Conservation (phyloP, 2,113 vertebrate genomes). For the Brachyhypopomus gauderio region DNA sequence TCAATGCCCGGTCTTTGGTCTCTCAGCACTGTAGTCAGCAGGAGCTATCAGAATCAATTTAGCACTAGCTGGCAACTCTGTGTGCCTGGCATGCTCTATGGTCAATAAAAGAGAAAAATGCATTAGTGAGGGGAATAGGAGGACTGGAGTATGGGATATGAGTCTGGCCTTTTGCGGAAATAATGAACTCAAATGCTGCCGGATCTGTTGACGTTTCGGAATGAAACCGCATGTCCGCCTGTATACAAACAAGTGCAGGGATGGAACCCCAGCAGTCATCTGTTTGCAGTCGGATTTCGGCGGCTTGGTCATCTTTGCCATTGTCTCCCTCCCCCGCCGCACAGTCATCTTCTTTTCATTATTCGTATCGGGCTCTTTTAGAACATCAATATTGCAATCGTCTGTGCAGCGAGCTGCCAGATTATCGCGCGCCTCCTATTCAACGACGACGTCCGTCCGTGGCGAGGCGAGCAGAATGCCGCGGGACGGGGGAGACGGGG, state of each 20-base stretch:
- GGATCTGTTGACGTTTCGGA: conserved; percentile 12
- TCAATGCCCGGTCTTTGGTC: background rate
- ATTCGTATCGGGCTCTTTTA: conserved; percentile 39
- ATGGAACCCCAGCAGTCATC: conserved; percentile 17
- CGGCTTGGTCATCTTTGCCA: conserved; percentile 1
- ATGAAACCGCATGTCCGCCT: background rate
- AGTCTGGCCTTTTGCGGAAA: conserved; percentile 27
- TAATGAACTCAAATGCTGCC: conserved; percentile 28
- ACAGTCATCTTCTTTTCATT: conserved; percentile 54
- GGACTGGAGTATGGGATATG: conserved; percentile 39
- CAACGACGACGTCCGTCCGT: background rate
- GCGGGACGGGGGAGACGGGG: conserved; percentile 3
- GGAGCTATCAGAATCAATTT: conserved; percentile 62
- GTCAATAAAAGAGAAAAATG: conserved; percentile 47
- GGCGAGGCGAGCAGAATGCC: conserved; percentile 26
- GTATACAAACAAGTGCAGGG: conserved; percentile 18
- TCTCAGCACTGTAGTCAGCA: conserved; percentile 35
- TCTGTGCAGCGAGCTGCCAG: background rate
- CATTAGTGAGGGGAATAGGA: conserved; percentile 43
- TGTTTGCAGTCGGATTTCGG: conserved; percentile 1
- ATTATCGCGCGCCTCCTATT: conserved; percentile 22
- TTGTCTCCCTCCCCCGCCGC: conserved; percentile 6
- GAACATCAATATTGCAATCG: conserved; percentile 49
- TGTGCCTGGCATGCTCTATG: conserved; percentile 30
- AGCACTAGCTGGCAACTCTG: conserved; percentile 34